Evolutionary conservation across 2,888 invertebrate species (phyloP).

Genomic region (Phrixothrix hirtus): DNA sequence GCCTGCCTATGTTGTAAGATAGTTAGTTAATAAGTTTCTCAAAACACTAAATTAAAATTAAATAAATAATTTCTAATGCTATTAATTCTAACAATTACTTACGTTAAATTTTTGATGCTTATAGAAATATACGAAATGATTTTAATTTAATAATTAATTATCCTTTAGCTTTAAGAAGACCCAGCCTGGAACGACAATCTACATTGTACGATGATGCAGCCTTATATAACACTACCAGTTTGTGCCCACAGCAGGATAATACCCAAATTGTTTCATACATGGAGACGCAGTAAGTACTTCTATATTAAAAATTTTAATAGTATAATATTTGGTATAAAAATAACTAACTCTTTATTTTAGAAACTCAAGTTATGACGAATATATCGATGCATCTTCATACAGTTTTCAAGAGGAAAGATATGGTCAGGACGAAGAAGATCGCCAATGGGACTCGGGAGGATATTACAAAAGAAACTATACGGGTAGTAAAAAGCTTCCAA

Average conservation of each 20-base stretch:
- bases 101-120: too few species aligned
- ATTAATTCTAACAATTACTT: too few species aligned
- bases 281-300: conserved; percentile 32
- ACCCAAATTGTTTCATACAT: conserved; percentile 47
- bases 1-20: too few species aligned
- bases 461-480: conserved; percentile 40
- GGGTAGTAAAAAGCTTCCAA: conserved; percentile 55
- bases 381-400: conserved; percentile 67
- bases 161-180: conserved; percentile 59
- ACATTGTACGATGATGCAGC: conserved; percentile 77
- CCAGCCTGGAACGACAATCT: conserved; percentile 79
- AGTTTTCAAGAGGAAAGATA: conserved; percentile 65
- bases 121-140: too few species aligned
- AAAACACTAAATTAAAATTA: too few species aligned
- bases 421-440: conserved; percentile 68
- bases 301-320: too few species aligned
- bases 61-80: too few species aligned
- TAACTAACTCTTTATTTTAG: too few species aligned
- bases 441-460: conserved; percentile 77
- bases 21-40: too few species aligned
- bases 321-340: too few species aligned
- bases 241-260: conserved; percentile 49
- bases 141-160: background rate
- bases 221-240: conserved; percentile 59
- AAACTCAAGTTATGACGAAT: conserved; percentile 72